phyloP scores from a whole-genome alignment of 2,888 invertebrate species.

The Drosophila diplacantha region DNA sequence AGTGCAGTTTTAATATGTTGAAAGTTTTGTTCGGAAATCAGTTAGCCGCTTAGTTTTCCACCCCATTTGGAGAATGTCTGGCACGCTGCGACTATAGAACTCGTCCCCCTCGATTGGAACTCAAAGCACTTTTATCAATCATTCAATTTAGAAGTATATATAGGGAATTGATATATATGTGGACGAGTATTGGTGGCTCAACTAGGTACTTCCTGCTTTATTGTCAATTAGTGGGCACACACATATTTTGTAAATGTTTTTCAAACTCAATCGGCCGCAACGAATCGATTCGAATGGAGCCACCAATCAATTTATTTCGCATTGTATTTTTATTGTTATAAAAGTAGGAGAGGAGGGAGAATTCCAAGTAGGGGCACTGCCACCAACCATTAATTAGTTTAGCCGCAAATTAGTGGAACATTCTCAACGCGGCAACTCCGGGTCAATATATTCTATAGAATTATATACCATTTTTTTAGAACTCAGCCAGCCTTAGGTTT shows the following conservation, averaged over 20 bases:
- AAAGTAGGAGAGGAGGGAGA: conserved; percentile 3
- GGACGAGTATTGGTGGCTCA: conserved; percentile 18
- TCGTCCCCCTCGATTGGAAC: conserved; percentile 20
- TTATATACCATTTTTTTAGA: neutral
- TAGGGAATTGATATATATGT: neutral
- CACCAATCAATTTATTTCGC: conserved; percentile 61
- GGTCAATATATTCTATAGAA: neutral
- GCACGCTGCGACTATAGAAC: conserved; percentile 5
- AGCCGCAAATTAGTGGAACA: conserved; percentile 69
- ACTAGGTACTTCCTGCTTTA: conserved; percentile 67
- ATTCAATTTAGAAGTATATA: conserved; percentile 50
- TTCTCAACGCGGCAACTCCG: conserved; percentile 29
- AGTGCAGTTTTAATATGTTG: conserved; percentile 72
- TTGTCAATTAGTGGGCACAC: conserved; percentile 68
- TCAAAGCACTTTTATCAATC: conserved; percentile 61
- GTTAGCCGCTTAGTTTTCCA: conserved; percentile 65
- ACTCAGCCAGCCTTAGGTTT: neutral
- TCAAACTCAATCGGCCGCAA: conserved; percentile 54
- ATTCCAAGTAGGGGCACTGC: conserved; percentile 31
- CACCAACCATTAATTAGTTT: conserved; percentile 63
- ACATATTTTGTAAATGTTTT: conserved; percentile 54
- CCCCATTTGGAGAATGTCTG: conserved; percentile 21
- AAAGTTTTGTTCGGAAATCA: conserved; percentile 68
- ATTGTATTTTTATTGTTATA: conserved; percentile 21
- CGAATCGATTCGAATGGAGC: conserved; percentile 43